phyloP scores from a whole-genome alignment of 2,888 invertebrate genomes.

The Seira musarum region DNA sequence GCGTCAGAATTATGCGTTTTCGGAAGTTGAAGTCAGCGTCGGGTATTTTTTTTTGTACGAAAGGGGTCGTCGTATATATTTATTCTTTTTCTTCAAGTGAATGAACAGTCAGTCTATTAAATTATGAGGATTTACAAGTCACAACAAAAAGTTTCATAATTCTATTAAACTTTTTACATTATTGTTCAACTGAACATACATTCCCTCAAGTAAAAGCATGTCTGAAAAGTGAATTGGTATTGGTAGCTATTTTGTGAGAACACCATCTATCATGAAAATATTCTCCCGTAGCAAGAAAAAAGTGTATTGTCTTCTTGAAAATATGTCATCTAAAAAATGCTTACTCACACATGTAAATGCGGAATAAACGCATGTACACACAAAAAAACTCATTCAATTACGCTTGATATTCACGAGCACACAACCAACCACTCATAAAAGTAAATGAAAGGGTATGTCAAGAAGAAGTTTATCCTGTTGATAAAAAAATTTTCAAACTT shows the following conservation, averaged over 20 bases:
- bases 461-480: slow-evolving; percentile 21
- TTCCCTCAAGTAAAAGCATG: not conserved
- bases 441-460: slow-evolving; percentile 23
- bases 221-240: slow-evolving; percentile 9
- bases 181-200: slow-evolving; percentile 9
- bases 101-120: slow-evolving; percentile 48
- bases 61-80: not conserved
- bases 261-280: not conserved
- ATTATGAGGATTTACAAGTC: slow-evolving; percentile 10
- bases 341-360: not conserved
- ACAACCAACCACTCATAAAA: slow-evolving; percentile 5
- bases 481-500: slow-evolving; percentile 2
- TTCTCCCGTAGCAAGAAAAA: not conserved
- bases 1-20: slow-evolving; percentile 19
- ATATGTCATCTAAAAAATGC: not conserved
- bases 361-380: not conserved
- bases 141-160: slow-evolving; percentile 8
- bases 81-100: slow-evolving; percentile 1
- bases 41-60: not conserved
- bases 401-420: not conserved
- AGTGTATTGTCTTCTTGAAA: not conserved
- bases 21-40: not conserved
- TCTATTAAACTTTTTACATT: not conserved
- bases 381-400: not conserved
- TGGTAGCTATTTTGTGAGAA: slow-evolving; percentile 1